Evolutionary conservation across 2,888 invertebrate species (phyloP), one percentile per base, ranked within the genome.

Genomic region (Rhimphoctona megacephalus): DNA sequence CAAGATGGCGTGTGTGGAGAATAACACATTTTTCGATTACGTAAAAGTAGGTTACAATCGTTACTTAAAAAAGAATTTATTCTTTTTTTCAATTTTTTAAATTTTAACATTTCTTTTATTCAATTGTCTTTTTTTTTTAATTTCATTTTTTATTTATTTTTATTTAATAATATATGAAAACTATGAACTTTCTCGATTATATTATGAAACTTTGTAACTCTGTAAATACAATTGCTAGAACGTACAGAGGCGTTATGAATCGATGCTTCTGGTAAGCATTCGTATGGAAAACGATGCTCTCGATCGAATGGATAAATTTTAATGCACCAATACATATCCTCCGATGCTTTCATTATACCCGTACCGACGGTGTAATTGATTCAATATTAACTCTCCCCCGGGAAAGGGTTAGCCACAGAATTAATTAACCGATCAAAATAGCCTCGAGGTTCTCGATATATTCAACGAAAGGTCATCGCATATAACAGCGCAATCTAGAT

Each of bases 371-470:
- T 61, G 73, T 85, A 85, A 87, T 87, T 87, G 85, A 87, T 87
- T 87, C 79, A 83, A 87, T 81, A 87, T 85, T 87, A 87, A 85
- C 85, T 80, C 85, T 61, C 73, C 30, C 80, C 25, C 25, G 36
- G 49, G 46, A 54, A 76, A 83, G 77, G 80, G 74, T 70, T 74
- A 82, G 76, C 67, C 76, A 25, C 49, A 69, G 83, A 87, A 85
- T 87, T 87, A 87, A 87, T 87, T 87, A 87, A 54, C 85, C 83
- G 77, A 82, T 83, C 85, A 74, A 85, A 85, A 85, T 77, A 80
- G 81, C 85, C 81, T 61, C n/a, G 80, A 76, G 84, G 74, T 25
- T 61, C 77, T 82, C 82, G 83, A 83, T 83, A 83, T 76, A 66
- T 87, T 85, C 69, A 85, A 72, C 80, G 87, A 87, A 82, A 85